Evolutionary conservation across 2,113 vertebrate genomes (phyloP), one percentile per base, ranked within the genome.

Genomic region (Sarotherodon lohbergeri): DNA sequence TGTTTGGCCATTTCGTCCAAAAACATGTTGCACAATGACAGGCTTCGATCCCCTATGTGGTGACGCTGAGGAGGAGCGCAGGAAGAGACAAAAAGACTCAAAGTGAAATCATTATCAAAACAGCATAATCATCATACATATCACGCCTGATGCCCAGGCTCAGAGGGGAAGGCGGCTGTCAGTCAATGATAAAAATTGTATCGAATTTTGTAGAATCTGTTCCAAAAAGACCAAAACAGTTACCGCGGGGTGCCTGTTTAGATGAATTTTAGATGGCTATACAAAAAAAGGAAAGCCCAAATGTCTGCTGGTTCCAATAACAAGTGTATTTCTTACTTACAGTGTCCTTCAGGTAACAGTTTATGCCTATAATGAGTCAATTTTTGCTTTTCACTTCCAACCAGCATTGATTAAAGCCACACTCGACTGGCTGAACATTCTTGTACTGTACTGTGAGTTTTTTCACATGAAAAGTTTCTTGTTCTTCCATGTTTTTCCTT

Each of bases 1-100:
- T 99, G 98, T 83, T 99, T 99, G 13, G 99, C 99, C 99, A 99
- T 99, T 96, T 99, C 99, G 88, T 99, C 99, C 95, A 99, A 94
- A 95, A 99, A 99, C 99, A 99, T 99, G 96, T 99, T 99, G 92
- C 99, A 99, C 89, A 99, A 93, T 6, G 99, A 99, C 59, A 99
- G 97, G 89, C 98, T 99, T 12, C 98, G 99, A 80, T 99, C 99
- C 10, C 99, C 98, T 92, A 99, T 99, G 91, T 99, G 99, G 95
- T 99, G 98, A 50, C 98, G 95, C 99, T 99, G 94, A 2, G 29
- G 59, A 73, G 52, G 46, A 36, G 19, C 16, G 19, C 3, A 88
- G 32, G 50, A 43, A 43, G 22, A 56, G 5, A 52, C 6, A 63
- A 7, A 7, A 22, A 3, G 11, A 29, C 22, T 73, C 8, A 1